These are phyloP conservation scores for Channa maculata DNA, from an alignment of 2,113 vertebrate species.

Conservation along the genomic window DNA sequence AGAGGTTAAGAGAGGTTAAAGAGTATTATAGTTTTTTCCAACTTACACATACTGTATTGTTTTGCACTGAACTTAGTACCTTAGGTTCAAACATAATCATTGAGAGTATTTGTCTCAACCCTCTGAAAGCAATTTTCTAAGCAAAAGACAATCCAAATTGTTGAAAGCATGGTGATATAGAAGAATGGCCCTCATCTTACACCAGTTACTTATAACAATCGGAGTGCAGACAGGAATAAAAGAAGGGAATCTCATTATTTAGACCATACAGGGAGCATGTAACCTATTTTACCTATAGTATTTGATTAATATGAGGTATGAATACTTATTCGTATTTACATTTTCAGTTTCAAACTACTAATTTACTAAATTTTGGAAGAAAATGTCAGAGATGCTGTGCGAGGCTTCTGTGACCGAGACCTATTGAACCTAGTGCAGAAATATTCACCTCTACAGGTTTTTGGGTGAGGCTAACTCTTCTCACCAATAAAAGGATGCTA, in stretches of 20 bases:
- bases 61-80: background rate
- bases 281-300: too few species aligned
- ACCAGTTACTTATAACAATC: conserved; percentile 34
- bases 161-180: background rate
- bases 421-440: too few species aligned
- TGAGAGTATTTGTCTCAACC: background rate
- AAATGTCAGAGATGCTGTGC: too few species aligned
- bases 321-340: background rate
- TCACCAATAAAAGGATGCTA: too few species aligned
- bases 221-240: conserved; percentile 2
- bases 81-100: conserved; percentile 18
- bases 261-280: too few species aligned
- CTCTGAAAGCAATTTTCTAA: conserved; percentile 9
- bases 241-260: too few species aligned
- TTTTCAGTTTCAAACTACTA: background rate
- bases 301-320: background rate
- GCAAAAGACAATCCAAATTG: conserved; percentile 27
- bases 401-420: too few species aligned
- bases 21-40: conserved; percentile 17
- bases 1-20: conserved; percentile 39
- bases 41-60: background rate
- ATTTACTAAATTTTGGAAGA: background rate
- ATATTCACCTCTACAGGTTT: too few species aligned
- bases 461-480: too few species aligned
- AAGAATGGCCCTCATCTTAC: conserved; percentile 40